Evolutionary conservation across 2,888 invertebrate genomes (phyloP).

Genomic region (Lumbricus terrestris): DNA sequence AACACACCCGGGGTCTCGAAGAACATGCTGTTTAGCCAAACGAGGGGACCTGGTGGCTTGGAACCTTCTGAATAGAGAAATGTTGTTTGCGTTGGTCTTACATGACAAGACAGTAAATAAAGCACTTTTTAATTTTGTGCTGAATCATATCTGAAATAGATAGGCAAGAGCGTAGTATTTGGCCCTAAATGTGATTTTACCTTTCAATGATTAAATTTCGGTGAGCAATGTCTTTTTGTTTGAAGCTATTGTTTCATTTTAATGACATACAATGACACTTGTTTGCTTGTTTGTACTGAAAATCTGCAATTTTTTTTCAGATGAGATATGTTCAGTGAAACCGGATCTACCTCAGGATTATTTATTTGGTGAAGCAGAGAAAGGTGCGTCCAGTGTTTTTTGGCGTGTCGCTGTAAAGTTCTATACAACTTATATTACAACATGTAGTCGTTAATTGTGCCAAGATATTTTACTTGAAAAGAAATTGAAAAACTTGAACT

Average conservation of each 20-base stretch:
- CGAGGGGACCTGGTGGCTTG: too few species aligned
- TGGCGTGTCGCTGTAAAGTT: neutral
- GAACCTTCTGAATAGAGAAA: too few species aligned
- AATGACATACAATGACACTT: neutral
- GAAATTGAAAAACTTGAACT: neutral
- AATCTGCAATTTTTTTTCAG: neutral
- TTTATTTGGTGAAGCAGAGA: neutral
- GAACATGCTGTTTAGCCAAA: too few species aligned
- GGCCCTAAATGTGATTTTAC: neutral
- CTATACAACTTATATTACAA: too few species aligned
- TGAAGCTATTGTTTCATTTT: too few species aligned
- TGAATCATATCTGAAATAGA: neutral
- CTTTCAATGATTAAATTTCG: neutral
- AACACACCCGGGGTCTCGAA: too few species aligned
- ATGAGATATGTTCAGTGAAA: neutral
- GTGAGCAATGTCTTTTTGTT: neutral
- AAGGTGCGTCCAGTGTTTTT: neutral
- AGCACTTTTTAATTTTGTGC: neutral
- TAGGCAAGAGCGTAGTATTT: too few species aligned
- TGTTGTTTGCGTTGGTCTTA: neutral
- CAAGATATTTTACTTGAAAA: neutral
- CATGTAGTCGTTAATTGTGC: too few species aligned
- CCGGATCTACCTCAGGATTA: constrained; percentile 3
- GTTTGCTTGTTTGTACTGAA: neutral
- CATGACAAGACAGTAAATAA: neutral